Evolutionary conservation across 2,113 vertebrate species (phyloP).

Genomic region (Rhinichthys klamathensis): DNA sequence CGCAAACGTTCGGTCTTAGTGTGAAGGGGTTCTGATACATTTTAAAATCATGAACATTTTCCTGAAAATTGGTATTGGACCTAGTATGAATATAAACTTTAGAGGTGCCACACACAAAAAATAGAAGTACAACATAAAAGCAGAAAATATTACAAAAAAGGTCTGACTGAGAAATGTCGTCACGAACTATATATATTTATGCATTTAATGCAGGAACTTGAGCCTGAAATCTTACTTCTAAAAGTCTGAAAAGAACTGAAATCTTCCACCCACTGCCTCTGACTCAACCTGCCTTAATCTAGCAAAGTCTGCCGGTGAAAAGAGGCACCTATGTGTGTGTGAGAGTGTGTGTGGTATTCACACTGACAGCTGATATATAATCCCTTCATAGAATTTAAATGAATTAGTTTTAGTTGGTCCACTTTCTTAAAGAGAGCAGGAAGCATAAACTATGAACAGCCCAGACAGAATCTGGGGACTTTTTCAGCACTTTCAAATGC

Average conservation of each 20-base stretch:
- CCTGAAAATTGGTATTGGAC: background rate
- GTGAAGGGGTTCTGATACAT: background rate
- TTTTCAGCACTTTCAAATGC: background rate
- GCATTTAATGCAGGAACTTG: constrained; percentile 3
- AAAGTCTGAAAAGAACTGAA: constrained; percentile 39
- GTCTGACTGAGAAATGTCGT: constrained; percentile 1
- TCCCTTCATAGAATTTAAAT: constrained; percentile 34
- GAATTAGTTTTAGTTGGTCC: background rate
- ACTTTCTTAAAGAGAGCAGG: constrained; percentile 31
- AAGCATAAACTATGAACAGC: background rate
- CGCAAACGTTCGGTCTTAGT: background rate
- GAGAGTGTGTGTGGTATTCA: background rate
- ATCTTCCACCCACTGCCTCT: constrained; percentile 48
- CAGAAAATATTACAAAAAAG: background rate
- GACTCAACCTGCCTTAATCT: constrained; percentile 50
- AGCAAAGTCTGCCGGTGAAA: constrained; percentile 25
- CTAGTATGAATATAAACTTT: background rate
- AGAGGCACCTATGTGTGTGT: constrained; percentile 36
- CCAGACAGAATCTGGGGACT: background rate
- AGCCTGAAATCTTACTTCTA: constrained; percentile 9
- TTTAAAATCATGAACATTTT: background rate
- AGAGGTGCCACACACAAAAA: background rate
- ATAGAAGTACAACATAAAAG: background rate
- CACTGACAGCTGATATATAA: constrained; percentile 44
- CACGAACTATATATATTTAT: constrained; percentile 20